Base-by-base conservation (phyloP, 2,888 invertebrate species). In the Serrognathus titanus region DNA sequence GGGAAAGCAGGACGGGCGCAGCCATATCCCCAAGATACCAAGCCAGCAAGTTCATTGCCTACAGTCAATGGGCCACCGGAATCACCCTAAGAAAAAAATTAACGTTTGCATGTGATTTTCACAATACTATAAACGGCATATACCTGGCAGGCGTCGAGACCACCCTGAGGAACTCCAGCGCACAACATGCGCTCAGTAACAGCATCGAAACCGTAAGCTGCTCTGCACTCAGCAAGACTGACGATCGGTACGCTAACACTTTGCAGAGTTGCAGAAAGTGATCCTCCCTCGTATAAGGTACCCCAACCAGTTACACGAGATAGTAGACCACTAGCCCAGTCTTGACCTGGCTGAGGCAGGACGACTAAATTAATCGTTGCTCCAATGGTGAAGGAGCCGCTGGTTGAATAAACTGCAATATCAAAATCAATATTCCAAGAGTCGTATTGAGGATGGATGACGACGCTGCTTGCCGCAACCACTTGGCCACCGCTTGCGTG, bases 111-210 rank as follows among this genome's bases (percentile, higher is more conserved):
- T 24, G 24, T 13, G 13, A 52, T 12, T 13, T 1, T 8, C 11
- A n/a, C 16, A 39, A 12, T 24, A 39, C 39, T 2, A 8, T 39
- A 37, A 8, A 10, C 3, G 5, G 38, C 40, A 41, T 12, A 51
- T 68, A 81, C 82, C 76, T 82, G 81, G 51, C 83, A 82, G 46
- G 82, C 79, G 65, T 82, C 83, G 43, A 80, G 79, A 1, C 81
- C 79, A 1, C 82, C 79, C 0, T 68, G 72, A 62, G 79, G 78
- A 12, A 79, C 78, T 1, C 82, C 82, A 0, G 83, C 82, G 53
- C 83, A 83, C 66, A 83, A 79, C 82, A 83, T 83, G 31, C 78
- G 76, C 0, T 71, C 62, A 0, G 80, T 80, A 10, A 69, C 63
- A 2, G 20, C 53, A 51, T 3, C 2, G 10, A 45, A 24, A 3